These are phyloP conservation scores for Ochropacha duplaris DNA, from an alignment of 2,888 invertebrate genomes.

Conservation along the genomic window DNA sequence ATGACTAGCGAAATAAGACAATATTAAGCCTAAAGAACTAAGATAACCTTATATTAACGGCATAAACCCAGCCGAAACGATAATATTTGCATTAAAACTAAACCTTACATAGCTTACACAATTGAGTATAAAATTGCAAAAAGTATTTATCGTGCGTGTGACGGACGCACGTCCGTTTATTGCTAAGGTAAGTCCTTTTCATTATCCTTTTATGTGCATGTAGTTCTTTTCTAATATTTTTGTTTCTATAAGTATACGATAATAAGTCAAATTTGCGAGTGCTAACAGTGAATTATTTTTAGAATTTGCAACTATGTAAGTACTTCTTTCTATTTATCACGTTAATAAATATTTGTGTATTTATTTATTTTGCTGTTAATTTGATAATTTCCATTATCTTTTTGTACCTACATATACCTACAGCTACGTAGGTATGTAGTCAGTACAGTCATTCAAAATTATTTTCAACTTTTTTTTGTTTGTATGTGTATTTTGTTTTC, in stretches of 20 bases:
- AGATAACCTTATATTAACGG: conserved; percentile 65
- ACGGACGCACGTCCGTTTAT: conserved; percentile 68
- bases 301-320: conserved; percentile 32
- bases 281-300: conserved; percentile 45
- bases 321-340: background rate
- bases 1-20: conserved; percentile 83
- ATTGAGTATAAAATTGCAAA: conserved; percentile 58
- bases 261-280: conserved; percentile 17
- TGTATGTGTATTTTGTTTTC: background rate
- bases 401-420: conserved; percentile 17
- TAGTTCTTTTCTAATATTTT: conserved; percentile 23
- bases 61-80: conserved; percentile 52
- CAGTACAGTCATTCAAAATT: conserved; percentile 28
- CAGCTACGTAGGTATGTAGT: conserved; percentile 13
- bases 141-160: conserved; percentile 56
- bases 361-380: background rate
- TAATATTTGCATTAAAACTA: conserved; percentile 50
- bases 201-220: conserved; percentile 34
- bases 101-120: conserved; percentile 60
- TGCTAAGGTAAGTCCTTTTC: conserved; percentile 64
- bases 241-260: conserved; percentile 22
- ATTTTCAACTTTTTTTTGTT: background rate
- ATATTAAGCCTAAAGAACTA: conserved; percentile 60
- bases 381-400: conserved; percentile 15
- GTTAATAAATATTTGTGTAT: background rate